A percentile compares a stretch with the other conserved stretches of the same genome.
Conservation (phyloP, 2,797 vertebrate genomes). For the Crocodylus rhombifer region DNA sequence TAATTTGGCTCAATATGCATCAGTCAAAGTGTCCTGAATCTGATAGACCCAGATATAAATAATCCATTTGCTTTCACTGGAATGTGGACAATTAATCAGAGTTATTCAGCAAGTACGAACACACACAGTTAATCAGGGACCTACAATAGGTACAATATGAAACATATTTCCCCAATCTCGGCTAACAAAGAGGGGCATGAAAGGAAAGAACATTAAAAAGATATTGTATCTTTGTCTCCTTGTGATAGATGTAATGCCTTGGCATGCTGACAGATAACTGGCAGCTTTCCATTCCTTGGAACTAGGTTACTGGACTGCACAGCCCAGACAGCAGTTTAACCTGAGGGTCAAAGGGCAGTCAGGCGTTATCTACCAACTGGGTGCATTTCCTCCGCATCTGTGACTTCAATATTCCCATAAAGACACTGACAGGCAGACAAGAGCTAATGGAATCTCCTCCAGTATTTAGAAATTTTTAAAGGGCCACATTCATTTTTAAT, state of each 20-base stretch:
- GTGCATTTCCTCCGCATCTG: constrained; percentile 79
- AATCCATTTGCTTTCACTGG: constrained; percentile 16
- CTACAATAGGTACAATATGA: background rate
- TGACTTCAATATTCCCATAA: constrained; percentile 50
- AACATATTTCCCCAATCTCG: background rate
- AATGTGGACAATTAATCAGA: constrained; percentile 63
- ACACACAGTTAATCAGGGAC: constrained; percentile 41
- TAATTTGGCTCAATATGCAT: constrained; percentile 57
- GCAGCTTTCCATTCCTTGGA: constrained; percentile 83
- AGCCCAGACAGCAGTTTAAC: constrained; percentile 89
- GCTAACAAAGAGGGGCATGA: background rate
- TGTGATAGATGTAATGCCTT: constrained; percentile 6
- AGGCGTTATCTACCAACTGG: constrained; percentile 88
- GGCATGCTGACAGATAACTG: constrained; percentile 77
- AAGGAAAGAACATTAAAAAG: constrained; percentile 32
- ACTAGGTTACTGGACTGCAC: constrained; percentile 82
- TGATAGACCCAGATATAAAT: constrained; percentile 31
- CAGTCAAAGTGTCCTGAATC: constrained; percentile 16
- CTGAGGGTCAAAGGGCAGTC: constrained; percentile 90
- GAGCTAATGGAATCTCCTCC: constrained; percentile 59
- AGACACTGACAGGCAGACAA: constrained; percentile 60
- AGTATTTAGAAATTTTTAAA: constrained; percentile 61
- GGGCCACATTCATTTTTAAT: constrained; percentile 39
- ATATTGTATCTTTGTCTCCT: fast-evolving
- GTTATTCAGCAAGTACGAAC: constrained; percentile 70